Conservation (phyloP, 2,888 invertebrate genomes). For the Agrotis exclamationis region DNA sequence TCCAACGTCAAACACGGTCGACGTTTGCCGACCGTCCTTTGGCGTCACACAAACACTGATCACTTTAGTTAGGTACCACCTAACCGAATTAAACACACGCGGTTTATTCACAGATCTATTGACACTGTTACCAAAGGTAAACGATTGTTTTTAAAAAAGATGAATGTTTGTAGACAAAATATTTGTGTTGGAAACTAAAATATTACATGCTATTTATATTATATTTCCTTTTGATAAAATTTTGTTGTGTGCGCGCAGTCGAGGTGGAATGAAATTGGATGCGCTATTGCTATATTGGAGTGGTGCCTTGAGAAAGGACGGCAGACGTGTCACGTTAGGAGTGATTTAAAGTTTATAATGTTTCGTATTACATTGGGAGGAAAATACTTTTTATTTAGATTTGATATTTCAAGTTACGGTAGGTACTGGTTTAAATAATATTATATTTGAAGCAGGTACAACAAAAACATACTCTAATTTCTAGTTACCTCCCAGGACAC, state of each 20-base stretch:
- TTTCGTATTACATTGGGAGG: neutral
- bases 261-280: constrained; percentile 10
- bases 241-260: constrained; percentile 1
- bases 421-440: too few species aligned
- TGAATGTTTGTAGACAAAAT: constrained; percentile 2
- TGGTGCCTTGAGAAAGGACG: neutral
- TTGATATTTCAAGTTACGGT: neutral
- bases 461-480: neutral
- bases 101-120: too few species aligned
- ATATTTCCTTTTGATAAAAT: neutral
- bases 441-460: too few species aligned
- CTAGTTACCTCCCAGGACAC: too few species aligned
- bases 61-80: too few species aligned
- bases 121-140: neutral
- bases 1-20: too few species aligned
- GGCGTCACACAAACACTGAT: too few species aligned
- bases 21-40: too few species aligned
- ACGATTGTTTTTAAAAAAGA: neutral
- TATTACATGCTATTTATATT: neutral
- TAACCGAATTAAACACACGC: too few species aligned
- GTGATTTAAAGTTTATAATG: neutral
- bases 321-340: too few species aligned
- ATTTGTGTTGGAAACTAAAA: neutral
- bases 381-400: neutral
- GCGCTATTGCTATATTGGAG: neutral